Evolutionary conservation across 2,888 invertebrate genomes (phyloP).

Genomic region (Notocelia uddmanniana): DNA sequence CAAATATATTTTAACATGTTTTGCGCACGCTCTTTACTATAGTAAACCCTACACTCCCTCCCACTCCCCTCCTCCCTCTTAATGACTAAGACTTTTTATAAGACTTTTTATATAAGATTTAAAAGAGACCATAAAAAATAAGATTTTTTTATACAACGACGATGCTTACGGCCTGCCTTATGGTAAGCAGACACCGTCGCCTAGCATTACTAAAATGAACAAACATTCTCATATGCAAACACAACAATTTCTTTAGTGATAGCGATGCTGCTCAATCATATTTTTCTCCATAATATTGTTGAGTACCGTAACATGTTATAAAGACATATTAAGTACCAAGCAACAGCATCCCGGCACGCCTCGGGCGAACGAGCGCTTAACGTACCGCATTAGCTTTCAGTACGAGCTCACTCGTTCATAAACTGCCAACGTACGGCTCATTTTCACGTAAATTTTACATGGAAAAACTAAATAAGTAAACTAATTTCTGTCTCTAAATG

Average conservation of each 20-base stretch:
- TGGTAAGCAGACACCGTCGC: too few species aligned
- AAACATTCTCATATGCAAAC: not conserved
- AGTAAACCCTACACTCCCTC: too few species aligned
- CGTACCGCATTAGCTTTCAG: constrained; percentile 15
- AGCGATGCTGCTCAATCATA: not conserved
- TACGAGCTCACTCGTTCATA: constrained; percentile 6
- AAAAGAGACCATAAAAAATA: too few species aligned
- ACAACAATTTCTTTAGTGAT: not conserved
- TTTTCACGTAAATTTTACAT: not conserved
- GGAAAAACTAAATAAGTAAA: not conserved
- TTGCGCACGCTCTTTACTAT: too few species aligned
- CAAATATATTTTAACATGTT: too few species aligned
- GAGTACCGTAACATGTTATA: constrained; percentile 6
- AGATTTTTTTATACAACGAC: too few species aligned
- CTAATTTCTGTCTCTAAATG: not conserved
- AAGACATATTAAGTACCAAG: constrained; percentile 17
- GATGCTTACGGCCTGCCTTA: too few species aligned
- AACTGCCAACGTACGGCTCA: constrained; percentile 7
- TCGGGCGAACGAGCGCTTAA: constrained; percentile 13
- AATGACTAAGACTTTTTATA: too few species aligned
- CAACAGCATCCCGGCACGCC: not conserved
- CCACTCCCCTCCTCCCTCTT: too few species aligned
- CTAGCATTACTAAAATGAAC: not conserved
- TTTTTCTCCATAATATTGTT: constrained; percentile 8
- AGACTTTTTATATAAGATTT: too few species aligned